A percentile compares a stretch with the other conserved stretches of the same genome.
phyloP scores from a whole-genome alignment of 2,797 vertebrate species.

The Orientallactaga sibirica region DNA sequence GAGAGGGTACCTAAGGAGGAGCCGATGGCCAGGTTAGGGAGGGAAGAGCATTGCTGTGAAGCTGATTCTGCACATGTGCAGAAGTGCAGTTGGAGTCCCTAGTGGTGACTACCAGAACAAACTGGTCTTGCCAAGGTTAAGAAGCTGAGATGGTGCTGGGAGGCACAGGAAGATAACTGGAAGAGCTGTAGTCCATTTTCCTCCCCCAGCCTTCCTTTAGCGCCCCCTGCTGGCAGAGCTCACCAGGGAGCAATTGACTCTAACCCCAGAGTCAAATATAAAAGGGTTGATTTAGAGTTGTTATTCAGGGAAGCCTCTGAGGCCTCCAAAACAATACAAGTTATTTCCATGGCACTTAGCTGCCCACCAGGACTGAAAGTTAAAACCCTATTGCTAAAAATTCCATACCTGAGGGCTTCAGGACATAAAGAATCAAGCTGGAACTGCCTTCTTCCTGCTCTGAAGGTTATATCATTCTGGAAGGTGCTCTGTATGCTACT shows the following conservation, averaged over 20 bases:
- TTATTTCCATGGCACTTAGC: too few species aligned
- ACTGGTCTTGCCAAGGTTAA: not conserved
- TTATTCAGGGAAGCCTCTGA: too few species aligned
- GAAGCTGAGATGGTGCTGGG: too few species aligned
- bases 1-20: not conserved
- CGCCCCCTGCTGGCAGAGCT: not conserved
- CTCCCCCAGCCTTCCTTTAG: slow-evolving; percentile 2
- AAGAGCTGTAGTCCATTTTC: not conserved
- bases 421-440: too few species aligned
- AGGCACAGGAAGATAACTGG: not conserved
- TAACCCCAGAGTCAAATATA: not conserved
- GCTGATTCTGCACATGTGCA: not conserved
- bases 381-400: too few species aligned
- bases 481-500: too few species aligned
- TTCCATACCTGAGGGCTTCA: too few species aligned
- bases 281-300: not conserved
- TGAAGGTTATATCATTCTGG: too few species aligned
- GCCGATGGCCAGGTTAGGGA: not conserved
- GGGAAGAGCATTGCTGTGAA: not conserved
- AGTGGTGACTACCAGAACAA: not conserved
- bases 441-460: too few species aligned
- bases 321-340: too few species aligned
- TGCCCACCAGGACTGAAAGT: too few species aligned
- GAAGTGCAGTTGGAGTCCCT: not conserved
- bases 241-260: not conserved